Conservation (phyloP, 2,797 vertebrate genomes). For the Mormyrus proboscirostris region DNA sequence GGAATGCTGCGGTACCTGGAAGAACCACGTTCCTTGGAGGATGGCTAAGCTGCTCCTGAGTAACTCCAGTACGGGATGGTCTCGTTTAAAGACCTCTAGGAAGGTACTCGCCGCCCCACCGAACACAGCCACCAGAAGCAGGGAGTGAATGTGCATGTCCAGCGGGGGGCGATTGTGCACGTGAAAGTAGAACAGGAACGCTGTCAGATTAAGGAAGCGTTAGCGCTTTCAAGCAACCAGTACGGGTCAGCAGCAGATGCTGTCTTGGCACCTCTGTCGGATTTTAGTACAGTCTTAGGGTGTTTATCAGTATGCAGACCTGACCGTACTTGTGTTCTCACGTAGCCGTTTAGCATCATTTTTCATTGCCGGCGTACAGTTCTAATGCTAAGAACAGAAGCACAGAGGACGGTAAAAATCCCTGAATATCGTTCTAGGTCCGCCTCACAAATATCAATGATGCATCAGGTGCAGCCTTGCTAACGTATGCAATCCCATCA, state of each 20-base stretch:
- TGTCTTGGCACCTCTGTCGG: not conserved
- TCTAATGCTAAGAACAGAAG: not conserved
- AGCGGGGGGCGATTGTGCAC: slow-evolving; percentile 67
- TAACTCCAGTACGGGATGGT: slow-evolving; percentile 74
- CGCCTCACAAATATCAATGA: not conserved
- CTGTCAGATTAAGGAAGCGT: slow-evolving; percentile 49
- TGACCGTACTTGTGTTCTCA: not conserved
- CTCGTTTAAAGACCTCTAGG: slow-evolving; percentile 71
- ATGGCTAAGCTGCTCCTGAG: slow-evolving; percentile 64
- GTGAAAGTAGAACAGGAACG: slow-evolving; percentile 87
- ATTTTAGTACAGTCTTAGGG: not conserved
- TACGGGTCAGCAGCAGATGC: not conserved
- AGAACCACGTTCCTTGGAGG: slow-evolving; percentile 90
- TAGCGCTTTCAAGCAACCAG: not conserved
- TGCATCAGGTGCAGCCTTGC: not conserved
- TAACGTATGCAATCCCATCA: not conserved
- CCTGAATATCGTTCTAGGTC: not conserved
- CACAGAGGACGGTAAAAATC: not conserved
- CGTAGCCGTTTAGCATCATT: not conserved
- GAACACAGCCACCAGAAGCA: slow-evolving; percentile 75
- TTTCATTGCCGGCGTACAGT: not conserved
- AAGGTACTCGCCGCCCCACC: slow-evolving; percentile 52
- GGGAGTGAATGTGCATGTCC: slow-evolving; percentile 81
- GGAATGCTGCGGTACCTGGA: slow-evolving; percentile 68
- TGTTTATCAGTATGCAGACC: not conserved